phyloP scores from a whole-genome alignment of 2,113 vertebrate genomes.

The Salvelinus sp. region DNA sequence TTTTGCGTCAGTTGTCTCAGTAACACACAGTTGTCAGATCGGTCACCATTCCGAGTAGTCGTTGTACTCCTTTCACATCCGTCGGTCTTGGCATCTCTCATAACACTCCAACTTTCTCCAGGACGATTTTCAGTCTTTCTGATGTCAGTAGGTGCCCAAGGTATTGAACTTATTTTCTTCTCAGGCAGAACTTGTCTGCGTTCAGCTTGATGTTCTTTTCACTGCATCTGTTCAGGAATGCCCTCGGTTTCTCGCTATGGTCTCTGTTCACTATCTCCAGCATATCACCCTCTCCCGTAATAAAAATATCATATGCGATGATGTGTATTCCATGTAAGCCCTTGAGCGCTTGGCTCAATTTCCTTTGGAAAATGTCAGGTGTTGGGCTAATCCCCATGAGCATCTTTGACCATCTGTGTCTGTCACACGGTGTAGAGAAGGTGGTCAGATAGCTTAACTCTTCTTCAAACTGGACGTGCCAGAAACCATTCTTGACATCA shows the following conservation, averaged over 20 bases:
- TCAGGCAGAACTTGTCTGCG: slow-evolving; percentile 7
- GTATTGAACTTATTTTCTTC: background rate
- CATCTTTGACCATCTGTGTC: slow-evolving; percentile 14
- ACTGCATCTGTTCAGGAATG: slow-evolving; percentile 15
- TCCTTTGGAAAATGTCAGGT: slow-evolving; percentile 8
- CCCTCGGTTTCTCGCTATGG: slow-evolving; percentile 16
- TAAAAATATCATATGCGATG: slow-evolving; percentile 19
- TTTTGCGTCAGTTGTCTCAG: slow-evolving; percentile 16
- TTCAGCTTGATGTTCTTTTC: slow-evolving; percentile 9
- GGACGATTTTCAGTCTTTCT: slow-evolving; percentile 12
- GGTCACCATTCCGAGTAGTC: slow-evolving; percentile 14
- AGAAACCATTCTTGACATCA: slow-evolving; percentile 23
- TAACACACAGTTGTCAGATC: slow-evolving; percentile 10
- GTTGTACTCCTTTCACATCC: slow-evolving; percentile 17
- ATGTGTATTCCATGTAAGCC: slow-evolving; percentile 13
- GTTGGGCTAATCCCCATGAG: slow-evolving; percentile 10
- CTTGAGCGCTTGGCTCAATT: slow-evolving; percentile 8
- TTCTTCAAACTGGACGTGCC: slow-evolving; percentile 32
- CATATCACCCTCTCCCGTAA: slow-evolving; percentile 26
- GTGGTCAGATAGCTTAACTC: slow-evolving; percentile 26
- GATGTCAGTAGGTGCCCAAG: slow-evolving; percentile 17
- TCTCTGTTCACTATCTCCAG: background rate
- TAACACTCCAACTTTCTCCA: slow-evolving; percentile 10
- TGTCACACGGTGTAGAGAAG: slow-evolving; percentile 11
- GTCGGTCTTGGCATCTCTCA: slow-evolving; percentile 11